A percentile compares a stretch with the other conserved stretches of the same genome.
phyloP scores from a whole-genome alignment of 2,797 vertebrate genomes.

The Gobionotothen gibberifrons region DNA sequence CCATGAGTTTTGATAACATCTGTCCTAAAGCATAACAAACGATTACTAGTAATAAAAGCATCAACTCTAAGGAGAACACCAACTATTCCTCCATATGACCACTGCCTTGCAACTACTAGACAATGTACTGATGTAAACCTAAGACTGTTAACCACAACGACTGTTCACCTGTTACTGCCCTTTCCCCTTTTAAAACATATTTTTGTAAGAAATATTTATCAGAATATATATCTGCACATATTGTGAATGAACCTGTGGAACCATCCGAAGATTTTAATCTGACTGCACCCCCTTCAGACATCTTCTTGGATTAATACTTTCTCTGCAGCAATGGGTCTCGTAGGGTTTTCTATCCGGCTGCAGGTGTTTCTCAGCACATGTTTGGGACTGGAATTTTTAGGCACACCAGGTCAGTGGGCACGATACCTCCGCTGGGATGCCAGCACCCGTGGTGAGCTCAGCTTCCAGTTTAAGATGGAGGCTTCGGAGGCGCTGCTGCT shows the following conservation, averaged over 20 bases:
- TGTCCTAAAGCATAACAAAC: constrained; percentile 56
- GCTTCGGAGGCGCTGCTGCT: constrained; percentile 92
- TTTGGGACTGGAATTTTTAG: constrained; percentile 94
- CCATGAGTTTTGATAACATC: constrained; percentile 54
- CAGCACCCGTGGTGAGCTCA: constrained; percentile 95
- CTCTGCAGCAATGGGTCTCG: constrained; percentile 83
- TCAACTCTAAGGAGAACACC: constrained; percentile 28
- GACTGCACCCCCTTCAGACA: constrained; percentile 57
- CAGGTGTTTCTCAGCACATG: constrained; percentile 91
- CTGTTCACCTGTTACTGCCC: constrained; percentile 76
- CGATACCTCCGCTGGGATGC: constrained; percentile 99
- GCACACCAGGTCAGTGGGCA: constrained; percentile 94
- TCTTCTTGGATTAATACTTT: constrained; percentile 75
- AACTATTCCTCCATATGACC: constrained; percentile 18
- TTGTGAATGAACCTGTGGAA: constrained; percentile 76
- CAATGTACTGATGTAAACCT: constrained; percentile 59
- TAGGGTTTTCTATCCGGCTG: constrained; percentile 89
- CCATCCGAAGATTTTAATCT: constrained; percentile 43
- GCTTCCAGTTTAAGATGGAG: constrained; percentile 95
- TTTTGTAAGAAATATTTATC: constrained; percentile 72
- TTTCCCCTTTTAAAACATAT: constrained; percentile 70
- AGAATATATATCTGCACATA: constrained; percentile 55
- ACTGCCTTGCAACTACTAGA: constrained; percentile 58
- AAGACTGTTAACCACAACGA: constrained; percentile 84
- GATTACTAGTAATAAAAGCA: not conserved